Conservation (phyloP, 2,113 vertebrate genomes). For the Callopanchax toddi region DNA sequence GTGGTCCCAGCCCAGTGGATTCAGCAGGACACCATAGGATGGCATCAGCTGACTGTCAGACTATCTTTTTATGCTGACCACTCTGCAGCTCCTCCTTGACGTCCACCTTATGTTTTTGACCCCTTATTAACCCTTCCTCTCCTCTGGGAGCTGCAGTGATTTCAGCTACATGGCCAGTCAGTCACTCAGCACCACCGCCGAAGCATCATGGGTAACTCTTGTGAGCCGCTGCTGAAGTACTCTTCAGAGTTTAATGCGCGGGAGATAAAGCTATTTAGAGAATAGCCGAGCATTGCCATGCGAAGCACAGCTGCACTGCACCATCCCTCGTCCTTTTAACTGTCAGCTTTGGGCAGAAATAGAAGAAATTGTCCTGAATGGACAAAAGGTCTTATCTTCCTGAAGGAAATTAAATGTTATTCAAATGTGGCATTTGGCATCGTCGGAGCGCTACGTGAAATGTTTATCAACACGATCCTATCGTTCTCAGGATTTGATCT, state of each 20-base stretch:
- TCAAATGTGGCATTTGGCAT: slow-evolving; percentile 51
- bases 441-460: slow-evolving; percentile 44
- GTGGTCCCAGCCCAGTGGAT: too few relatives aligned
- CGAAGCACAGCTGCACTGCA: slow-evolving; percentile 34
- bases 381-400: slow-evolving; percentile 68
- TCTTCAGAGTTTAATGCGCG: slow-evolving; percentile 38
- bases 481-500: slow-evolving; percentile 26
- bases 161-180: slow-evolving; percentile 34
- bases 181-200: slow-evolving; percentile 25
- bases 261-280: slow-evolving; percentile 21
- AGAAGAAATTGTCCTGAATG: slow-evolving; percentile 51
- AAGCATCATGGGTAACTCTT: slow-evolving; percentile 49
- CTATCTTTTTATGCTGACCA: slow-evolving; percentile 8
- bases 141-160: slow-evolving; percentile 21
- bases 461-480: slow-evolving; percentile 53
- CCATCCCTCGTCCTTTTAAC: slow-evolving; percentile 42
- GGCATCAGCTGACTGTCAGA: not conserved
- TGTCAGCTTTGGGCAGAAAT: slow-evolving; percentile 46
- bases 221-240: slow-evolving; percentile 39
- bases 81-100: slow-evolving; percentile 17
- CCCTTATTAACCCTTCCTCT: slow-evolving; percentile 36
- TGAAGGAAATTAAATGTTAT: slow-evolving; percentile 70
- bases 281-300: slow-evolving; percentile 55
- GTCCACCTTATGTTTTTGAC: slow-evolving; percentile 21
- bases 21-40: too few relatives aligned